These are phyloP conservation scores for Centropristis striata DNA, from an alignment of 2,113 vertebrate genomes.

Conservation along the genomic window DNA sequence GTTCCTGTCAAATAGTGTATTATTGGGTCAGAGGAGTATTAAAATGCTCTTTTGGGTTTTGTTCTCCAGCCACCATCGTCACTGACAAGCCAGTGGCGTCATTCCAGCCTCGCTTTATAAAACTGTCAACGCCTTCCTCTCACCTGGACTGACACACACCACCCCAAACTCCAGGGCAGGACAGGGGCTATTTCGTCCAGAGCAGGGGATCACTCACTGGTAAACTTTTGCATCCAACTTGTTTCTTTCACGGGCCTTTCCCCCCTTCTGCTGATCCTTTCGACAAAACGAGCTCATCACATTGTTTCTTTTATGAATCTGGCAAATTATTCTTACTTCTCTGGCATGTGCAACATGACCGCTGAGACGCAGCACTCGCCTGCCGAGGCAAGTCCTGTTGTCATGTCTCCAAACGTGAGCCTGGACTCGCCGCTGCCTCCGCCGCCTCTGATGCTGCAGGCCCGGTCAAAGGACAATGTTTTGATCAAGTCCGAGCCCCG, in stretches of 20 bases:
- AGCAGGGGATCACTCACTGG: slow-evolving; percentile 2
- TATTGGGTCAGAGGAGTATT: slow-evolving; percentile 1
- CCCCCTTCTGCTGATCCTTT: slow-evolving; percentile 24
- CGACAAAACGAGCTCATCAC: neutral
- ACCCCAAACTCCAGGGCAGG: slow-evolving; percentile 37
- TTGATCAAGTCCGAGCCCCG: slow-evolving; percentile 87
- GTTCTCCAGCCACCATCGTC: slow-evolving; percentile 68
- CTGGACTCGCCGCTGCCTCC: slow-evolving; percentile 84
- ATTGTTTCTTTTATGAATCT: slow-evolving; percentile 89
- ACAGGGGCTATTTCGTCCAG: slow-evolving; percentile 26
- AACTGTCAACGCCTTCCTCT: slow-evolving; percentile 79
- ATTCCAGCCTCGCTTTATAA: slow-evolving; percentile 80
- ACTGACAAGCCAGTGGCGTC: slow-evolving; percentile 77
- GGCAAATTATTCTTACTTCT: slow-evolving; percentile 86
- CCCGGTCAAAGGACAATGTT: slow-evolving; percentile 79
- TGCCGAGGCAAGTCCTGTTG: slow-evolving; percentile 84
- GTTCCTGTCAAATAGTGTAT: neutral
- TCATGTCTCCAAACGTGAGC: slow-evolving; percentile 82
- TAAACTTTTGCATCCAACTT: slow-evolving; percentile 3
- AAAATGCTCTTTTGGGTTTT: neutral
- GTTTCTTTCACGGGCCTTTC: slow-evolving; percentile 8
- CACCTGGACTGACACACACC: slow-evolving; percentile 82
- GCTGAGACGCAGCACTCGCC: slow-evolving; percentile 84
- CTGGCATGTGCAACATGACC: slow-evolving; percentile 89
- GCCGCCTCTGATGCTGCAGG: slow-evolving; percentile 75